Evolutionary conservation across 2,888 invertebrate genomes (phyloP).

Genomic region (Protodeltote pygarga): DNA sequence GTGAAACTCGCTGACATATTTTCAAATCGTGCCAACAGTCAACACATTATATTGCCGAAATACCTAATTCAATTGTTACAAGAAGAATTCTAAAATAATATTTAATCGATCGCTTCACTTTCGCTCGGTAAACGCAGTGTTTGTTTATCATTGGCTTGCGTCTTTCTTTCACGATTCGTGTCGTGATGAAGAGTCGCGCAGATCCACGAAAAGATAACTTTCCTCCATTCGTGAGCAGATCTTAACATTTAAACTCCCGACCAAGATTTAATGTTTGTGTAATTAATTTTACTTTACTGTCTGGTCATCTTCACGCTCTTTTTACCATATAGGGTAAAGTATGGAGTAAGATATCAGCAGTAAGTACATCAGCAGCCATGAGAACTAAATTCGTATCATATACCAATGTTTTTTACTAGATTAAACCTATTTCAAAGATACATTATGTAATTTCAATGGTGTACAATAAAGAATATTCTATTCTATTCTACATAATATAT

Average conservation of each 20-base stretch:
- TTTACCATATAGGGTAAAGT: conserved; percentile 16
- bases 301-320: conserved; percentile 28
- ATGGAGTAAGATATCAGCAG: conserved; percentile 1
- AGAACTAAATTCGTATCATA: not conserved
- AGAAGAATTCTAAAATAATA: conserved; percentile 24
- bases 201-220: conserved; percentile 81
- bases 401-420: not conserved
- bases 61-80: conserved; percentile 32
- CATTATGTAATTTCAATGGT: no score
- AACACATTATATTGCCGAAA: conserved; percentile 23
- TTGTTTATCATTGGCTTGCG: conserved; percentile 56
- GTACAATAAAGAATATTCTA: no score
- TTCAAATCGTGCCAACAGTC: conserved; percentile 4
- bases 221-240: conserved; percentile 61
- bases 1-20: conserved; percentile 28
- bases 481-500: no score
- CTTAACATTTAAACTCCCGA: conserved; percentile 47
- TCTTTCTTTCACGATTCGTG: conserved; percentile 66
- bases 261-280: conserved; percentile 34
- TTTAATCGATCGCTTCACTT: conserved; percentile 38
- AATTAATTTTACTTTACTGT: conserved; percentile 38
- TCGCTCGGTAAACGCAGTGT: conserved; percentile 37
- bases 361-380: not conserved
- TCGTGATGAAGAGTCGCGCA: conserved; percentile 71
- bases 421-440: not conserved